Base-by-base conservation (phyloP, 2,797 vertebrate genomes). In the Delichon dasypus region DNA sequence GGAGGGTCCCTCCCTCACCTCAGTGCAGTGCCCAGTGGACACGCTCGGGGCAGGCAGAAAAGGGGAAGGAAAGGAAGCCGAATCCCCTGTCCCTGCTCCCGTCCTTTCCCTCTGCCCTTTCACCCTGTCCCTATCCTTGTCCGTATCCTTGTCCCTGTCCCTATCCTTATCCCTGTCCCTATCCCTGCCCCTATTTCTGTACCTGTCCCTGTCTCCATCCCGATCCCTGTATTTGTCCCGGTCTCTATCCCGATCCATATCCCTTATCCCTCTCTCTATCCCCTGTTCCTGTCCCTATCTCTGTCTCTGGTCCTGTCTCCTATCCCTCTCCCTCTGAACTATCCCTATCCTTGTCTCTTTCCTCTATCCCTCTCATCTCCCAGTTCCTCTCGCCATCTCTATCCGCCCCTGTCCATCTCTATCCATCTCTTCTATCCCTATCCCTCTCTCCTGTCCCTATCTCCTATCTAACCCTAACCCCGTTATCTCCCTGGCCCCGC, bases 261-360 rank as follows among this genome's bases (percentile, higher is more conserved):
- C 12, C 7, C 13, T 19, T 36, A 4, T 44, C 14, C 10, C 23
- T 34, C 32, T 16, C 23, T 22, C 25, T 36, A 29, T 45, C 16
- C n/a, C 4, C 25, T 42, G 5, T 20, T 3, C 15, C 25, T 32
- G 2, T 40, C 11, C 14, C 30, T 15, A 2, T 15, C 23, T 10
- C 22, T 42, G 3, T 32, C 32, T 23, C 44, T 32, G 29, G 61
- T 48, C 50, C 30, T 54, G 13, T 44, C 51, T 27, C 30, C 30
- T 26, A 22, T 18, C 21, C 27, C 66, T 36, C 18, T 53, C 36
- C 29, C 9, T 70, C 22, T 54, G 51, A 58, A 8, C 23, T 10
- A 15, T 64, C 62, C 42, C 13, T n/a, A 16, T 23, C 22, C 48
- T 38, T 53, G 30, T 64, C 62, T 13, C 25, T 48, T 3, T 27